Base-by-base conservation (phyloP, 1,140 invertebrate species). In the Pararge aegeria region DNA sequence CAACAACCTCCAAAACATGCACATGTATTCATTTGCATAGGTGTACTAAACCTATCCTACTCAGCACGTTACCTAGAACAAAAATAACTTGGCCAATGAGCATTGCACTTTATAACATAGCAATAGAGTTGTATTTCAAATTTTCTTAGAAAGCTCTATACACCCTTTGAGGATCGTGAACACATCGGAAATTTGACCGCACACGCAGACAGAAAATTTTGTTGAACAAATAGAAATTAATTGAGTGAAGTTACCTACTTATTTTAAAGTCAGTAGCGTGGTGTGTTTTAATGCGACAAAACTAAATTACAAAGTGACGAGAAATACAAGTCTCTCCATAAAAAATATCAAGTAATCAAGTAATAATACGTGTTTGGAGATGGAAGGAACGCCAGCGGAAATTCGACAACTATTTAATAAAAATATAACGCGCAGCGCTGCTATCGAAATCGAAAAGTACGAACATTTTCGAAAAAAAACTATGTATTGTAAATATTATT, bases 1-100 rank as follows among this genome's bases (percentile, higher is more conserved):
- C n/a, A 66, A 27, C 40, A 67, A 71, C 71, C 63, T 76, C 67
- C 44, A 55, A 61, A 62, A 38, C 64, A 64, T 66, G 55, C 49
- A 21, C 63, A 60, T 10, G 7, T 18, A 18, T 42, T 61, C 56
- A 55, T 78, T 78, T 75, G 65, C 65, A 68, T 75, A 76, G 73
- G 69, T 75, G 71, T 65, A 70, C 64, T 60, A 24, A 57, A 62
- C 19, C 10, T 34, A 38, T n/a, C 16, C n/a, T 51, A 50, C 21
- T 10, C 16, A 42, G 29, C 13, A 42, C 38, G 29, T 53, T 19
- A 40, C 24, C 24, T 24, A 24, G 24, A 20, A 61, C 44, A 54
- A 56, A 49, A 29, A 37, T 48, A 49, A 5, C 5, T 27, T 6
- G 5, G 13, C 19, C 27, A 9, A 49, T 21, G 16, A 19, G 49